Evolutionary conservation across 1,140 invertebrate genomes (phyloP).

Genomic region (Aphaenogaster ashmeadi): DNA sequence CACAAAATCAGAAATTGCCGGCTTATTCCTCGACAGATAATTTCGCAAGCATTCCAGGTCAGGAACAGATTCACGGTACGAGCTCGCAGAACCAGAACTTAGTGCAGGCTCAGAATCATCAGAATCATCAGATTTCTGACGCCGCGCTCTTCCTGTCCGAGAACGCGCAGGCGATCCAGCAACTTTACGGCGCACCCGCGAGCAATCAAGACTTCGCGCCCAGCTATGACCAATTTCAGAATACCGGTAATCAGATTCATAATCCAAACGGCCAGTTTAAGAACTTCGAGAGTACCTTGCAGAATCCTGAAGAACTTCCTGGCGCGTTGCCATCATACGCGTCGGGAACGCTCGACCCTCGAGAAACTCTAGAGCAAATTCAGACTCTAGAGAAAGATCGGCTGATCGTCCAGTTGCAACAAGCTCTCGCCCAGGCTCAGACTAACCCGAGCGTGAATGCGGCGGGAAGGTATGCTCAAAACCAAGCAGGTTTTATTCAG

Average conservation of each 20-base stretch:
- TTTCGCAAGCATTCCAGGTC: slow-evolving; percentile 65
- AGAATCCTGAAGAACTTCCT: slow-evolving; percentile 64
- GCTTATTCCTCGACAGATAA: slow-evolving; percentile 49
- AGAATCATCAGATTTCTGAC: slow-evolving; percentile 83
- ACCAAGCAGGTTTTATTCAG: slow-evolving; percentile 72
- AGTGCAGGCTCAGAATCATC: slow-evolving; percentile 67
- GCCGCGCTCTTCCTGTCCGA: slow-evolving; percentile 82
- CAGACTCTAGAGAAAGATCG: slow-evolving; percentile 83
- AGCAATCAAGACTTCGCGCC: slow-evolving; percentile 82
- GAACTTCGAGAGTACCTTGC: slow-evolving; percentile 57
- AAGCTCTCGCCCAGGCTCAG: slow-evolving; percentile 74
- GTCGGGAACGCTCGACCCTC: slow-evolving; percentile 79
- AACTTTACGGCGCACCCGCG: slow-evolving; percentile 81
- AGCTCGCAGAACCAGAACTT: slow-evolving; percentile 72
- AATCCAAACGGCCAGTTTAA: slow-evolving; percentile 65
- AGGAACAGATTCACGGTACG: neutral
- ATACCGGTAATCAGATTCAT: slow-evolving; percentile 70
- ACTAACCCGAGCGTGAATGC: slow-evolving; percentile 64
- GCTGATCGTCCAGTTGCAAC: slow-evolving; percentile 82
- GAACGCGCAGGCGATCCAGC: slow-evolving; percentile 84
- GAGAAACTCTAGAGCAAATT: slow-evolving; percentile 79
- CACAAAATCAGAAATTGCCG: slow-evolving; percentile 83
- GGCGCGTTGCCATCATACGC: slow-evolving; percentile 80
- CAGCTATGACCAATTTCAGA: slow-evolving; percentile 70
- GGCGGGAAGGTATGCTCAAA: slow-evolving; percentile 77